A percentile compares a stretch with the other conserved stretches of the same genome.
Conservation (phyloP, 2,113 vertebrate genomes). For the Tylochromis polylepis region DNA sequence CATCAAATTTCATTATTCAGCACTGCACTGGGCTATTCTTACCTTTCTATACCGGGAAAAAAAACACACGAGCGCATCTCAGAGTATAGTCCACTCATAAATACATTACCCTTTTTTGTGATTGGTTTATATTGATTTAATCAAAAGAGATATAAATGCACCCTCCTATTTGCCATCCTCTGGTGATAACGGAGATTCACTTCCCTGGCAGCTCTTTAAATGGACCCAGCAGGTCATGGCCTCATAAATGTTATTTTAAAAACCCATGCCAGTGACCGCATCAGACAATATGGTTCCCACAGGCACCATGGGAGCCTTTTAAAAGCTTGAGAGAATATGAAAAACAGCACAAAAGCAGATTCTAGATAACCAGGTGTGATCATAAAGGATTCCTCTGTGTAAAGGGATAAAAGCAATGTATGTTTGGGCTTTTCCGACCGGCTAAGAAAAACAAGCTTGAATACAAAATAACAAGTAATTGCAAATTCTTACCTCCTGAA, state of each 20-base stretch:
- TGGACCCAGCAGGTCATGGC: constrained; percentile 35
- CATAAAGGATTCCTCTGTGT: neutral
- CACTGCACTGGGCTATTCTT: neutral
- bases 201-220: constrained; percentile 22
- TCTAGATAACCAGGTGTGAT: neutral
- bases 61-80: neutral
- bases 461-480: neutral
- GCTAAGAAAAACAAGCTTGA: neutral
- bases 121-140: neutral
- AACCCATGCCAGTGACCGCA: constrained; percentile 9
- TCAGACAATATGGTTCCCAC: constrained; percentile 14
- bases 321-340: neutral
- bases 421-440: neutral
- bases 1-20: constrained; percentile 49
- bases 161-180: neutral
- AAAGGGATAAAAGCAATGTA: neutral
- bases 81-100: neutral
- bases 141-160: constrained; percentile 5
- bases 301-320: neutral
- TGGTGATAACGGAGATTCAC: constrained; percentile 26
- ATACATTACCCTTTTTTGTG: neutral
- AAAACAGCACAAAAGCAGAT: constrained; percentile 5
- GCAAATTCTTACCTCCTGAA: neutral
- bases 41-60: neutral
- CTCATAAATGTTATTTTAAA: constrained; percentile 37